phyloP scores from a whole-genome alignment of 2,113 vertebrate genomes.

The Apodemus sylvaticus region DNA sequence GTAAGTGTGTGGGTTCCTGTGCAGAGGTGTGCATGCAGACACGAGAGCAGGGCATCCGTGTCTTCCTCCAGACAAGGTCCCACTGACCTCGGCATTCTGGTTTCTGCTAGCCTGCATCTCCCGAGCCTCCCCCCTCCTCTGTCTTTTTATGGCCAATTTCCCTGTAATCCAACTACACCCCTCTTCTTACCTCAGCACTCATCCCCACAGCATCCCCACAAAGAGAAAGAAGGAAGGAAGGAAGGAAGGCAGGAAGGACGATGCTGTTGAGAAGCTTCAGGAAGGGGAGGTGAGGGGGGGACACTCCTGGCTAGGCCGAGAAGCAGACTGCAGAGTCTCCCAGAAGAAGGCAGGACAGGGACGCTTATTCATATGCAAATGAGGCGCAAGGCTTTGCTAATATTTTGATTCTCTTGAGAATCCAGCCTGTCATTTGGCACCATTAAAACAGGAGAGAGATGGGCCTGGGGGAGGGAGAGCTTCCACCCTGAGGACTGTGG shows the following conservation, averaged over 20 bases:
- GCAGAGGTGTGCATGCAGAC: background rate
- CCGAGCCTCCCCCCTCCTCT: background rate
- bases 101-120: background rate
- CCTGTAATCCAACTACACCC: background rate
- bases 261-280: background rate
- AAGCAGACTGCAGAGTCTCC: background rate
- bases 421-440: background rate
- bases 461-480: background rate
- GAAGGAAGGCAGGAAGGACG: background rate
- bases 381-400: background rate
- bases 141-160: background rate
- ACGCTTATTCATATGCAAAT: conserved; percentile 13
- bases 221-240: background rate
- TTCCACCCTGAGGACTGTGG: background rate
- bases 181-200: background rate
- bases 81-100: background rate
- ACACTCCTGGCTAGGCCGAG: background rate
- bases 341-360: background rate
- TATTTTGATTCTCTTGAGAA: conserved; percentile 10
- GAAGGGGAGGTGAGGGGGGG: background rate
- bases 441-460: background rate
- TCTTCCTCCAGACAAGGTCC: background rate
- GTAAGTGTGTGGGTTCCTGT: background rate
- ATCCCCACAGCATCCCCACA: background rate
- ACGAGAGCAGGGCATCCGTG: background rate